Conservation (phyloP, 2,113 vertebrate genomes). For the Neogobius melanostomus region DNA sequence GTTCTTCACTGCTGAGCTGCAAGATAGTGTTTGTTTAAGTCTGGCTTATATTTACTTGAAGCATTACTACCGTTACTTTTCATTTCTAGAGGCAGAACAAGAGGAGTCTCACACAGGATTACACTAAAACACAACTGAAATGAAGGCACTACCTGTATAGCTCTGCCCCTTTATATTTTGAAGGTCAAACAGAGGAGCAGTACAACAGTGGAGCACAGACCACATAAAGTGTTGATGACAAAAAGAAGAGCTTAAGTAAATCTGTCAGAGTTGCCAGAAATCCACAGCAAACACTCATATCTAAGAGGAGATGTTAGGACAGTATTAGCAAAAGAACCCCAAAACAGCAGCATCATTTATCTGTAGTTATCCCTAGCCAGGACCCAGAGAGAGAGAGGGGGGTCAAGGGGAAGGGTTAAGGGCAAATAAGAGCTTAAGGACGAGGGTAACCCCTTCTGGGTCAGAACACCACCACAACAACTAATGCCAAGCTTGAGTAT, state of each 20-base stretch:
- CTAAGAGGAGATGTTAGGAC: conserved; percentile 33
- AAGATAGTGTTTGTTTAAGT: too few species aligned
- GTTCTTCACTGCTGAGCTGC: too few species aligned
- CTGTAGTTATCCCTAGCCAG: conserved; percentile 9
- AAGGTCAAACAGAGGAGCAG: neutral
- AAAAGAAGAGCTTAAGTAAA: neutral
- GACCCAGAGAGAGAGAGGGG: conserved; percentile 21
- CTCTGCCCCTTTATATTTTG: too few species aligned
- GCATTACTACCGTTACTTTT: neutral
- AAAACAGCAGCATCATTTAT: conserved; percentile 13
- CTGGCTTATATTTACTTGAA: neutral
- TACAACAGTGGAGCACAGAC: neutral
- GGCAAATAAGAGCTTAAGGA: conserved; percentile 28
- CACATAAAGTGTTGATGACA: neutral
- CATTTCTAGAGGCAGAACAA: neutral
- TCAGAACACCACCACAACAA: conserved; percentile 38
- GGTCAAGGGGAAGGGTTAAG: conserved; percentile 29
- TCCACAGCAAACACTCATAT: conserved; percentile 18
- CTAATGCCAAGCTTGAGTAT: conserved; percentile 69
- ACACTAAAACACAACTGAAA: too few species aligned
- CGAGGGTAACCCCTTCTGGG: conserved; percentile 52
- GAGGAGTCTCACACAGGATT: neutral
- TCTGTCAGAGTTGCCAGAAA: neutral
- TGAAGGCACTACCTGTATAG: too few species aligned
- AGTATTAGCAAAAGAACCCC: conserved; percentile 30